phyloP scores from a whole-genome alignment of 1,140 invertebrate genomes.

The Hyposmocoma kahamanoa region DNA sequence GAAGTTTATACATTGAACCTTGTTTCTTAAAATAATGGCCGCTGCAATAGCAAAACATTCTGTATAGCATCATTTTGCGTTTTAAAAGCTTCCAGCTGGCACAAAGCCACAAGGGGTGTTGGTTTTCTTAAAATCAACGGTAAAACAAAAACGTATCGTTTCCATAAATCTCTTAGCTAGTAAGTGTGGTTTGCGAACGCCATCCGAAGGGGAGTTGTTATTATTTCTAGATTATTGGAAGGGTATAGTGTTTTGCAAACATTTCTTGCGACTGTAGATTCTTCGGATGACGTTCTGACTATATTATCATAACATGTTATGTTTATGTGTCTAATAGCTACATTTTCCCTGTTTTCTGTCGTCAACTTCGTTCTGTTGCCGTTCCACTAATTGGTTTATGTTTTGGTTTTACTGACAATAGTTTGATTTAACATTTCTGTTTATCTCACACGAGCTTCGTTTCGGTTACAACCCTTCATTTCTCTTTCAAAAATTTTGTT shows the following conservation, averaged over 20 bases:
- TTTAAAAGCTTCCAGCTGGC: conserved; percentile 60
- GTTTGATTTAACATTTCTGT: background rate
- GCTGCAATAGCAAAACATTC: conserved; percentile 15
- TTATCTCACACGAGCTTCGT: too few relatives aligned
- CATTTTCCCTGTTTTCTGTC: conserved; percentile 45
- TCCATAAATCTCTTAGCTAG: conserved; percentile 59
- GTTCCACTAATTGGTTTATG: conserved; percentile 43
- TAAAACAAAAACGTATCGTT: conserved; percentile 67
- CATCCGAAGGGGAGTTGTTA: conserved; percentile 53
- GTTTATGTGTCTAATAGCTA: conserved; percentile 60
- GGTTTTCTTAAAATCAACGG: conserved; percentile 55
- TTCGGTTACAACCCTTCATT: conserved; percentile 13
- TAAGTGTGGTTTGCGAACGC: conserved; percentile 36
- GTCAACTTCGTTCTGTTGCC: conserved; percentile 29
- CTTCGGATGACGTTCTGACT: conserved; percentile 57
- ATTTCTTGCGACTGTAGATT: conserved; percentile 54
- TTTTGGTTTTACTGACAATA: conserved; percentile 21
- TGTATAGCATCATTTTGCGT: conserved; percentile 29
- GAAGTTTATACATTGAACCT: conserved; percentile 33
- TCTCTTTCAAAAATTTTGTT: background rate
- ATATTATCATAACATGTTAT: conserved; percentile 68
- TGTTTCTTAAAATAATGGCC: conserved; percentile 2
- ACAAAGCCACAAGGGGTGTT: conserved; percentile 69
- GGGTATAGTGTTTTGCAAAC: conserved; percentile 64
- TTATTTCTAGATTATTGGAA: conserved; percentile 48